A percentile compares a stretch with the other conserved stretches of the same genome.
Evolutionary conservation across 2,797 vertebrate species (phyloP).

Genomic region (Hoplostethus mediterraneus): DNA sequence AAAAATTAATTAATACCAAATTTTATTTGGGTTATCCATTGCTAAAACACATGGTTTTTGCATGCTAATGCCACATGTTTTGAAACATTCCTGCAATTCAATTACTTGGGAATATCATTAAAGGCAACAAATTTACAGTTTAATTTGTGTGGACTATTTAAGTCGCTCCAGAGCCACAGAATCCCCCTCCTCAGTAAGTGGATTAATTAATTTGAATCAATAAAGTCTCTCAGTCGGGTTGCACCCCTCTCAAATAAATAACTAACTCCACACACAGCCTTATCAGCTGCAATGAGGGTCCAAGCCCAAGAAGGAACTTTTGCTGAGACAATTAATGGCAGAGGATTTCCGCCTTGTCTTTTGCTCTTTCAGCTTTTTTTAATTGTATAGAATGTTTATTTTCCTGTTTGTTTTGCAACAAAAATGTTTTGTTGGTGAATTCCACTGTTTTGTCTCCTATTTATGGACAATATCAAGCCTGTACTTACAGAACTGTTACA

Average conservation of each 20-base stretch:
- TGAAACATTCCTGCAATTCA: slow-evolving; percentile 85
- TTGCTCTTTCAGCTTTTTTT: slow-evolving; percentile 38
- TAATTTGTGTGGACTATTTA: slow-evolving; percentile 86
- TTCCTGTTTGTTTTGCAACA: slow-evolving; percentile 35
- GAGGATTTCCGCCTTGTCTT: slow-evolving; percentile 46
- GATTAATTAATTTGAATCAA: slow-evolving; percentile 90
- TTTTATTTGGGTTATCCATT: slow-evolving; percentile 86
- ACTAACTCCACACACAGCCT: slow-evolving; percentile 72
- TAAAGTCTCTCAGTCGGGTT: slow-evolving; percentile 81
- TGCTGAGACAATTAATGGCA: slow-evolving; percentile 66
- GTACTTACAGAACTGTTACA: neutral
- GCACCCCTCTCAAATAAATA: slow-evolving; percentile 68
- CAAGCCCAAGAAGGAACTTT: slow-evolving; percentile 70
- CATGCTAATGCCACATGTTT: slow-evolving; percentile 84
- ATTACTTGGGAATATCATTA: slow-evolving; percentile 87
- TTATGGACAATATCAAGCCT: neutral
- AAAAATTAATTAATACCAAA: slow-evolving; percentile 85
- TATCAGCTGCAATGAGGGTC: slow-evolving; percentile 75
- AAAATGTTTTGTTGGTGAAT: neutral
- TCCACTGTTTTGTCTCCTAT: slow-evolving; percentile 26
- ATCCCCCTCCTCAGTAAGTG: slow-evolving; percentile 83
- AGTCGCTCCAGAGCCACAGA: slow-evolving; percentile 79
- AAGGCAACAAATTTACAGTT: slow-evolving; percentile 85
- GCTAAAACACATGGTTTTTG: slow-evolving; percentile 81
- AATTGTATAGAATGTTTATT: slow-evolving; percentile 38